These are phyloP conservation scores for Aurelia aurita complex sp. Pacific DNA, from an alignment of 30 jellyfish, hydroid and myxozoan genomes.

Conservation along the genomic window DNA sequence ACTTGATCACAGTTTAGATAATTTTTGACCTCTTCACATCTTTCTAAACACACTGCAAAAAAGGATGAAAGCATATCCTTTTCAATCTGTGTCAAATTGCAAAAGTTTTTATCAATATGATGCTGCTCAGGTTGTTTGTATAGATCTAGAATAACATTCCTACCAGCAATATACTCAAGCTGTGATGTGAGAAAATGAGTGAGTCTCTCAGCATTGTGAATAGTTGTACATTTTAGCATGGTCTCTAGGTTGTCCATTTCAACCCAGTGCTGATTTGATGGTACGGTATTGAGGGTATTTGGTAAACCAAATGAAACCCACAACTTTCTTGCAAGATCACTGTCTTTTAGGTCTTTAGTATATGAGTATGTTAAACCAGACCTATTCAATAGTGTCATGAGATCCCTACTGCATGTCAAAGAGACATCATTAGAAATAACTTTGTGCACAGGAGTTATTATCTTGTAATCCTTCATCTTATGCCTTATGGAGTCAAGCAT, in stretches of 20 bases:
- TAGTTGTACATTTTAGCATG: slow-evolving; percentile 24
- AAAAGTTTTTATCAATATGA: background rate
- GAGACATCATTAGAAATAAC: slow-evolving; percentile 5
- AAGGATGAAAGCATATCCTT: background rate
- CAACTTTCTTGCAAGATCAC: slow-evolving; percentile 24
- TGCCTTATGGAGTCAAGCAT: background rate
- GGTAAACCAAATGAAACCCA: slow-evolving; percentile 15
- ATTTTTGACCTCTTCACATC: background rate
- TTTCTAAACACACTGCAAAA: background rate
- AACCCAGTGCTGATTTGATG: slow-evolving; percentile 33
- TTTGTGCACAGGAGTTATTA: slow-evolving; percentile 3
- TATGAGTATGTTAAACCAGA: slow-evolving; percentile 28
- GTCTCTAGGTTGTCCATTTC: slow-evolving; percentile 46
- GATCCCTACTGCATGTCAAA: slow-evolving; percentile 3
- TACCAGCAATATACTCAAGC: slow-evolving; percentile 14
- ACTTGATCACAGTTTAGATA: slow-evolving; percentile 7
- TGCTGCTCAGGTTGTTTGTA: background rate
- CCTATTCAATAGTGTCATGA: slow-evolving; percentile 13
- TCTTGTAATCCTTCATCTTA: background rate
- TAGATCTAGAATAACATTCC: background rate
- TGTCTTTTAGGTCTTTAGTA: slow-evolving; percentile 25
- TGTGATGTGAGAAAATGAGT: slow-evolving; percentile 44
- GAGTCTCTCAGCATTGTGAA: slow-evolving; percentile 42
- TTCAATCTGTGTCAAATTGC: background rate
- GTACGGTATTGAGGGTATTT: background rate